phyloP scores from a whole-genome alignment of 2,888 invertebrate genomes.

The Cerastis rubricosa region DNA sequence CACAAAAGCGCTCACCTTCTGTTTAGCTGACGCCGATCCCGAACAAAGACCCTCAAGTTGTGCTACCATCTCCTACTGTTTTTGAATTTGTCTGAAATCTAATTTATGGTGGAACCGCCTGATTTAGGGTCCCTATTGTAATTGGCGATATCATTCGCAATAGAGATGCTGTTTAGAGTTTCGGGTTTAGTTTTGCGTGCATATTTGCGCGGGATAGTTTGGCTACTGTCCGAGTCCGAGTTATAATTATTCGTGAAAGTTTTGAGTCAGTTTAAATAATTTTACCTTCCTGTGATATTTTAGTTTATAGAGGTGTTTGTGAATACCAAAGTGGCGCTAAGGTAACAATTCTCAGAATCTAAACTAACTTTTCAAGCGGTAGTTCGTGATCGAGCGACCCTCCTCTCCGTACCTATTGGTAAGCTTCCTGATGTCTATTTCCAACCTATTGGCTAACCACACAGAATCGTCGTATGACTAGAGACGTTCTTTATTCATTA shows the following conservation, averaged over 20 bases:
- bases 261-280: slow-evolving; percentile 49
- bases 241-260: slow-evolving; percentile 64
- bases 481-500: slow-evolving; percentile 76
- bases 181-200: slow-evolving; percentile 80
- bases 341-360: slow-evolving; percentile 6
- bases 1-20: slow-evolving; percentile 90
- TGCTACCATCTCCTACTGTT: slow-evolving; percentile 90
- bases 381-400: slow-evolving; percentile 9
- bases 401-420: slow-evolving; percentile 37
- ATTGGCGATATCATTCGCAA: slow-evolving; percentile 84
- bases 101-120: slow-evolving; percentile 86
- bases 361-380: slow-evolving; percentile 15
- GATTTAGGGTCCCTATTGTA: slow-evolving; percentile 88
- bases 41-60: slow-evolving; percentile 88
- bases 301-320: slow-evolving; percentile 27
- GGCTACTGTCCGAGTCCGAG: slow-evolving; percentile 63
- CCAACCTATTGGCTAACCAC: slow-evolving; percentile 56
- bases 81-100: slow-evolving; percentile 88
- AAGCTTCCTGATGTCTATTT: slow-evolving; percentile 60
- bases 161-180: slow-evolving; percentile 75
- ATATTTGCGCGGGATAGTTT: slow-evolving; percentile 74
- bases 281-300: slow-evolving; percentile 35
- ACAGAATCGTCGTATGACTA: slow-evolving; percentile 52
- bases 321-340: slow-evolving; percentile 4
- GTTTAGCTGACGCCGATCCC: slow-evolving; percentile 88